A percentile compares a stretch with the other conserved stretches of the same genome.
phyloP scores from a whole-genome alignment of 2,888 invertebrate species.

The Erebia aethiops region DNA sequence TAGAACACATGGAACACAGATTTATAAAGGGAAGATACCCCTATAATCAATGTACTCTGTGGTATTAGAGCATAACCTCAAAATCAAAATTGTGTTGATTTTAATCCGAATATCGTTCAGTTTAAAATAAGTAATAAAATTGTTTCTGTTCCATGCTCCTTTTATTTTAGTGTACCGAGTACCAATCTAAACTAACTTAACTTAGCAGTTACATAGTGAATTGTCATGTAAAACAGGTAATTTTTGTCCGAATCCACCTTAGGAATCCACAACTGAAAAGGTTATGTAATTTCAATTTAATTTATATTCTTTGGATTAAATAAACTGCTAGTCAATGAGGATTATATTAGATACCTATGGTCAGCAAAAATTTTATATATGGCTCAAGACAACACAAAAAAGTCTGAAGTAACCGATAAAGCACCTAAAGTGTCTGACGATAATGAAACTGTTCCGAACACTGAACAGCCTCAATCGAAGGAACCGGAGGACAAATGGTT shows the following conservation, averaged over 20 bases:
- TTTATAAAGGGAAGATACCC: too few relatives aligned
- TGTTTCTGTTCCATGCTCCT: not conserved
- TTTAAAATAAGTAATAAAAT: too few relatives aligned
- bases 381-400: constrained; percentile 39
- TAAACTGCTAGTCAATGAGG: not conserved
- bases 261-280: not conserved
- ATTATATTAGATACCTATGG: not conserved
- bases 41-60: too few relatives aligned
- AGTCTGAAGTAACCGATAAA: constrained; percentile 23
- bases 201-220: too few relatives aligned
- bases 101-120: too few relatives aligned
- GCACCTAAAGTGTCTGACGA: constrained; percentile 37
- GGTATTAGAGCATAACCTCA: too few relatives aligned
- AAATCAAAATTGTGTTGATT: too few relatives aligned
- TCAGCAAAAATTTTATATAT: constrained; percentile 9
- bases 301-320: not conserved
- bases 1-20: too few relatives aligned
- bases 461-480: constrained; percentile 35
- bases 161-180: not conserved
- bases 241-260: too few relatives aligned
- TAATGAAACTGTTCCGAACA: constrained; percentile 34
- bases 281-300: constrained; percentile 14
- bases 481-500: constrained; percentile 63
- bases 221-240: not conserved
- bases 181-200: not conserved